phyloP scores from a whole-genome alignment of 2,888 invertebrate genomes.

The Anarsia innoxiella region DNA sequence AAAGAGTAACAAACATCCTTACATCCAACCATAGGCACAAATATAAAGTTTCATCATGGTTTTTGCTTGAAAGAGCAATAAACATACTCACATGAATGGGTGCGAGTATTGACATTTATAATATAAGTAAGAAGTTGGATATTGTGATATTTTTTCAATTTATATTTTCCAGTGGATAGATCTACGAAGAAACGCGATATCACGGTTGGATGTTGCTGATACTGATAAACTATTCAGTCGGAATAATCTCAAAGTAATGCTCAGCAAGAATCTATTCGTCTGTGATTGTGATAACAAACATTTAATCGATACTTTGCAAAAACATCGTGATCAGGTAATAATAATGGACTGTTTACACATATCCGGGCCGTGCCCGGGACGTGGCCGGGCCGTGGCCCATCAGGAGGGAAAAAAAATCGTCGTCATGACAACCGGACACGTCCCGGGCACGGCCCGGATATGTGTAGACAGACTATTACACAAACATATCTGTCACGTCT shows the following conservation, averaged over 20 bases:
- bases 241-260: not conserved
- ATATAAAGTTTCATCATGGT: too few species aligned
- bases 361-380: not conserved
- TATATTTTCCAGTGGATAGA: slow-evolving; percentile 7
- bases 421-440: not conserved
- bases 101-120: too few species aligned
- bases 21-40: too few species aligned
- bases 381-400: not conserved
- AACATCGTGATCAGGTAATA: slow-evolving; percentile 4
- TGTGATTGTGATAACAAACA: slow-evolving; percentile 8
- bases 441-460: too few species aligned
- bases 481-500: too few species aligned
- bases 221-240: slow-evolving; percentile 1
- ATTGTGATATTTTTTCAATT: not conserved
- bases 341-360: not conserved
- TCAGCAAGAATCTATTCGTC: slow-evolving; percentile 1
- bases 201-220: not conserved
- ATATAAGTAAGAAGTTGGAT: too few species aligned
- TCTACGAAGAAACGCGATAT: slow-evolving; percentile 4
- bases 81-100: too few species aligned
- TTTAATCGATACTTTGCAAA: not conserved
- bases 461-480: not conserved
- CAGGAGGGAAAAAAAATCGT: not conserved
- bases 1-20: too few species aligned
- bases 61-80: too few species aligned